Evolutionary conservation across 2,113 vertebrate genomes (phyloP).

Genomic region (Zonotrichia leucophrys): DNA sequence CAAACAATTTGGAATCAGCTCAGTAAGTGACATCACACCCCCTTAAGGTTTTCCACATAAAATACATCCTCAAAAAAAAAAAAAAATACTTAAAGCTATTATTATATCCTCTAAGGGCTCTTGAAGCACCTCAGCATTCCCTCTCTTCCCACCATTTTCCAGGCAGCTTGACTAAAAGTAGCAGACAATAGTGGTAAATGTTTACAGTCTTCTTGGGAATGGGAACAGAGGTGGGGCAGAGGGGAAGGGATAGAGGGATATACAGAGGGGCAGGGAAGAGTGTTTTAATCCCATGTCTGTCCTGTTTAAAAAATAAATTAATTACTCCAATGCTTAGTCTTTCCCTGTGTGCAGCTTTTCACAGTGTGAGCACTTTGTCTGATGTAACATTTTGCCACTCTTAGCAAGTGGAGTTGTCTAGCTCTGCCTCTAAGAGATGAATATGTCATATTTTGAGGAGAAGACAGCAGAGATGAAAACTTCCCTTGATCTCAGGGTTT

Average conservation of each 20-base stretch:
- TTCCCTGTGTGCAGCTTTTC: not conserved
- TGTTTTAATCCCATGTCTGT: not conserved
- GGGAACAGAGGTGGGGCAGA: not conserved
- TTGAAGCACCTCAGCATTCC: conserved; percentile 42
- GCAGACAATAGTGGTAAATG: not conserved
- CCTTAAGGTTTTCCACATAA: conserved; percentile 78
- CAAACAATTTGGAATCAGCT: conserved; percentile 71
- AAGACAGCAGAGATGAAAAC: not conserved
- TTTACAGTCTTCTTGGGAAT: not conserved
- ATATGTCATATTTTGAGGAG: not conserved
- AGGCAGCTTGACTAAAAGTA: conserved; percentile 42
- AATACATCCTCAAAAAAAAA: conserved; percentile 60
- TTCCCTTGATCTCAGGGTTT: not conserved
- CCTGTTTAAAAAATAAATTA: not conserved
- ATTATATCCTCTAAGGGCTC: conserved; percentile 56
- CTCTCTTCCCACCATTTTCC: not conserved
- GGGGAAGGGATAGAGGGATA: not conserved
- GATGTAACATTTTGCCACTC: not conserved
- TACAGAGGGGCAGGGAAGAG: not conserved
- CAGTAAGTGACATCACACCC: conserved; percentile 74
- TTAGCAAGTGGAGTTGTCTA: not conserved
- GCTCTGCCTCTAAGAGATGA: not conserved
- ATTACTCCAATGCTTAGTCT: not conserved
- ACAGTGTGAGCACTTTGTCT: not conserved
- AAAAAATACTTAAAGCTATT: conserved; percentile 64